Conservation (phyloP, 2,797 vertebrate genomes). For the Chrosomus eos region DNA sequence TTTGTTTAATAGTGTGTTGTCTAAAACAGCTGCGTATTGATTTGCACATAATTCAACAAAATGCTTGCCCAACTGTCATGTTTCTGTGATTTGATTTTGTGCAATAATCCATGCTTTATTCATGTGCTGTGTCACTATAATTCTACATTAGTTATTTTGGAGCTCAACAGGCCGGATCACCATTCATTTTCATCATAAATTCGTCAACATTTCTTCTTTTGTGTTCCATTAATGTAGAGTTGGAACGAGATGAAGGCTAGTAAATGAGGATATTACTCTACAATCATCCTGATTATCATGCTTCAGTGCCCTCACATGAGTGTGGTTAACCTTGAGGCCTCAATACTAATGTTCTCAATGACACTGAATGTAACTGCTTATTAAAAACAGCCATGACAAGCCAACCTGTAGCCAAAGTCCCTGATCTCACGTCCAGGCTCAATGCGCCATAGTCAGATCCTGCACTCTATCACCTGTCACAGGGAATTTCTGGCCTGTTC, state of each 20-base stretch:
- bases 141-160: background rate
- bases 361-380: slow-evolving; percentile 19
- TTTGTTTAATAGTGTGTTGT: background rate
- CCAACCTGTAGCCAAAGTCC: slow-evolving; percentile 51
- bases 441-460: slow-evolving; percentile 66
- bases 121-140: background rate
- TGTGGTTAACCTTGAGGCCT: slow-evolving; percentile 28
- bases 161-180: background rate
- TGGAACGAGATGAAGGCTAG: background rate
- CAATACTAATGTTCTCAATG: slow-evolving; percentile 30
- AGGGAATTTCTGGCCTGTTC: slow-evolving; percentile 69
- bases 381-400: slow-evolving; percentile 57
- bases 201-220: slow-evolving; percentile 7
- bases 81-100: background rate
- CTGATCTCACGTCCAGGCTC: slow-evolving; percentile 46
- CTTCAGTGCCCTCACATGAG: slow-evolving; percentile 4
- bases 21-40: slow-evolving; percentile 16
- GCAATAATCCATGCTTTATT: background rate
- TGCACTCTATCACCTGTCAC: slow-evolving; percentile 74
- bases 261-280: background rate
- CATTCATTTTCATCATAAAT: slow-evolving; percentile 1
- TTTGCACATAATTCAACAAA: background rate
- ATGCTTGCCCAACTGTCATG: background rate
- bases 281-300: slow-evolving; percentile 15
- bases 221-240: background rate